Evolutionary conservation across 2,888 invertebrate genomes (phyloP), one percentile per base, ranked within the genome.

Genomic region (Agrochola circellaris): DNA sequence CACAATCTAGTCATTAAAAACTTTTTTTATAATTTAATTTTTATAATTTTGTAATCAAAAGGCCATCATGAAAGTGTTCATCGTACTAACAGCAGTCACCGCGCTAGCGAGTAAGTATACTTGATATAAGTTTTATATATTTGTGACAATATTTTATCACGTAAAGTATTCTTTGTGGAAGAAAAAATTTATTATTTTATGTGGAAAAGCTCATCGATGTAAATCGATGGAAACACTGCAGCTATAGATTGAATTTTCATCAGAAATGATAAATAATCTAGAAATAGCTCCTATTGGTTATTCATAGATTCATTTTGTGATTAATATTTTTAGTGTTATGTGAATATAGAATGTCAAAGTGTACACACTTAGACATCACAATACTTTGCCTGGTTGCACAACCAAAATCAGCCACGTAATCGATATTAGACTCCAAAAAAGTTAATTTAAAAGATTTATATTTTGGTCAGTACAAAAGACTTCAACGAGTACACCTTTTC

Each of bases 41-140:
- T 93, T 91, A 86, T 85, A 89, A 90, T 91, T 90, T 92, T 88
- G 85, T 90, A 93, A 94, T 92, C 89, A 89, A 94, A 95, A 94
- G 92, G 92, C 94, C 96, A 95, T 87, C 93, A 96, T 96, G 96
- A 96, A 96, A 96, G 96, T 96, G 95, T 96, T 96, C 95, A 94
- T 96, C 93, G 95, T 95, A 82, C 90, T 96, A 89, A 93, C 96
- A 89, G 95, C 96, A 82, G 93, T 93, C 89, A 91, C 95, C 89
- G 96, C 96, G 86, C 88, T 96, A 89, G 96, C 96, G 92, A 96
- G 96, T 96, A 94, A 96, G 96, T 96, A 90, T 89, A 72, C 72
- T 76, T 83, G 34, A 75, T 75, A 79, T 81, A 73, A 67, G 67
- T 78, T 78, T 69, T 71, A 51, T 45, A 56, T 68, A 64, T 74